Conservation (phyloP, 2,888 invertebrate genomes). For the Horisme vitalbata region DNA sequence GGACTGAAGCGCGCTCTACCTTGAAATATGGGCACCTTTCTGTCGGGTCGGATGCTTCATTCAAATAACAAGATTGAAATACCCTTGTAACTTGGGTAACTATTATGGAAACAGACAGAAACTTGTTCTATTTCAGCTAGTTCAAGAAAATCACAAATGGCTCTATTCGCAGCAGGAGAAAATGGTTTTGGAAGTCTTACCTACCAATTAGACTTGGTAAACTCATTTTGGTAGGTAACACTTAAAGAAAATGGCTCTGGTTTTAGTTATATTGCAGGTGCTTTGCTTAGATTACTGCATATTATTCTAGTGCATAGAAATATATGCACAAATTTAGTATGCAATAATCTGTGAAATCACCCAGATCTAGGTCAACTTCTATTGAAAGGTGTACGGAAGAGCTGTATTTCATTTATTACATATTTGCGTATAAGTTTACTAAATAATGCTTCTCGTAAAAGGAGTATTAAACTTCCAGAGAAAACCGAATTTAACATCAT, state of each 20-base stretch:
- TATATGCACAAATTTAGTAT: too few species aligned
- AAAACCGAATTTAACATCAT: background rate
- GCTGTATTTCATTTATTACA: background rate
- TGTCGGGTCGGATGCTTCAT: conserved; percentile 42
- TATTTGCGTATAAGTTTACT: background rate
- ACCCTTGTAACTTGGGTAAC: conserved; percentile 38
- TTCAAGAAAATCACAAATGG: conserved; percentile 26
- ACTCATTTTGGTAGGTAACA: conserved; percentile 18
- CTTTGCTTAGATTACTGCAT: conserved; percentile 8
- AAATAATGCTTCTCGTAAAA: background rate
- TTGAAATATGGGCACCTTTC: conserved; percentile 65
- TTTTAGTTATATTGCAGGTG: background rate
- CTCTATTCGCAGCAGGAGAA: conserved; percentile 15
- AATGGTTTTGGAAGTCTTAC: conserved; percentile 22
- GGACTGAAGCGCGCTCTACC: conserved; percentile 59
- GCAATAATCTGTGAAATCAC: too few species aligned
- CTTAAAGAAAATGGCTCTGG: conserved; percentile 12
- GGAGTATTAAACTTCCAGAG: background rate
- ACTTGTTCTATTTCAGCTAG: conserved; percentile 21
- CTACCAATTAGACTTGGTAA: conserved; percentile 18
- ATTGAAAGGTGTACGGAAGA: conserved; percentile 12
- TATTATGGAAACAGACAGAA: conserved; percentile 35
- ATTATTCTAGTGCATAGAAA: background rate
- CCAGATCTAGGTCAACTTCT: conserved; percentile 5
- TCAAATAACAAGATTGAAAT: conserved; percentile 51